These are phyloP conservation scores for Felis catus DNA, from an alignment of 2,113 vertebrate species.

Conservation along the genomic window DNA sequence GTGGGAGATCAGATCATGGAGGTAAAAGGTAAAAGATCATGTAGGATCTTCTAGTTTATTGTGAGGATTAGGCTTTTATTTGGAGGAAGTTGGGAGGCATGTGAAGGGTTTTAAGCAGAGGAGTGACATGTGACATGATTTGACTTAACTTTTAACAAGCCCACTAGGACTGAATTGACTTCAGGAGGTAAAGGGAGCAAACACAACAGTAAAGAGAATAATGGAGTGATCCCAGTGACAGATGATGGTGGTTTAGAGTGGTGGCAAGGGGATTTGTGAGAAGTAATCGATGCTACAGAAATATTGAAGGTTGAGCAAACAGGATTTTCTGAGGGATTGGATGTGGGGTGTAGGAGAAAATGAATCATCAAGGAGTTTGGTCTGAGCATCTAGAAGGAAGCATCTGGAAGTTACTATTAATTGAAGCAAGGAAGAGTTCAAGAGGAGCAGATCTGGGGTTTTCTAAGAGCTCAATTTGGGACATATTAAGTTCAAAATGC, in stretches of 20 bases:
- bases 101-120: neutral
- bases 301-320: neutral
- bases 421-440: neutral
- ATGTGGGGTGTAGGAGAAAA: conserved; percentile 5
- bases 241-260: neutral
- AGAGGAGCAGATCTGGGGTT: neutral
- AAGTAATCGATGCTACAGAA: neutral
- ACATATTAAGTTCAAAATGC: conserved; percentile 27
- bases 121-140: neutral
- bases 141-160: neutral
- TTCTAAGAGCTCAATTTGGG: neutral
- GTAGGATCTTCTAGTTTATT: neutral
- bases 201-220: neutral
- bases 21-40: neutral
- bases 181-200: neutral
- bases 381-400: neutral
- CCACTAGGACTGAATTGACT: neutral
- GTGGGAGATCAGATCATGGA: neutral
- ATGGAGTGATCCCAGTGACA: neutral
- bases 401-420: neutral
- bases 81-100: neutral
- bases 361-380: neutral
- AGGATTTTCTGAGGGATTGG: neutral
- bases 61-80: neutral
- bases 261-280: neutral